Evolutionary conservation across 2,888 invertebrate species (phyloP), one percentile per base, ranked within the genome.

Genomic region (Sinhomidia bicolor): DNA sequence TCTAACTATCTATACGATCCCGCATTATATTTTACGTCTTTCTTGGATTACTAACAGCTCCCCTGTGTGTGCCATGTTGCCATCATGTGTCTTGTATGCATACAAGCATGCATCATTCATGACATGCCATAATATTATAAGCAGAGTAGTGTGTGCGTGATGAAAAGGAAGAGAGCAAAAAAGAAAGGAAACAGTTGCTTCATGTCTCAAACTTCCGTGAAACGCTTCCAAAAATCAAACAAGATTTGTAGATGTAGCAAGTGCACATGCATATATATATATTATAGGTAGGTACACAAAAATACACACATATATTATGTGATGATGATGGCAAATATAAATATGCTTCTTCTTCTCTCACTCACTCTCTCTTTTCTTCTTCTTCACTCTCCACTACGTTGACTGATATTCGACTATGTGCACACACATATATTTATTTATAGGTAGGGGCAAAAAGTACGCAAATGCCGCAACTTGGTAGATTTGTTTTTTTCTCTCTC

Each of bases 221-320:
- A 88, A 88, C 82, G 78, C 82, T 88, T 88, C 88, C 88, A 88
- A 88, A 88, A 88, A 81, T 88, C 82, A 88, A 88, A 88, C 74
- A 87, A 88, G 88, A 88, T 88, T 88, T 88, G 88, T 88, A 57
- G 62, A 82, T 54, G 65, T 23, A 76, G 82, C 88, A 88, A 86
- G 87, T 81, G 82, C 76, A 60, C 82, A 76, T 71, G 57, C 36
- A 65, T 81, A 7, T 2, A 41, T 36, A n/a, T n/a, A n/a, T n/a
- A n/a, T n/a, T n/a, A n/a, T n/a, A n/a, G n/a, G 36, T 36, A 36
- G 36, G 36, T 36, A 17, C n/a, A 57, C 26, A 71, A 44, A 54
- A 32, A 47, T 20, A 29, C n/a, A 26, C 9, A 74, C 3, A 12
- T 41, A 44, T 29, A 57, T 20, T 41, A 41, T 20, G 23, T 17